These are phyloP conservation scores for Neelides folsomi DNA, from an alignment of 2,888 invertebrate genomes.

Conservation along the genomic window DNA sequence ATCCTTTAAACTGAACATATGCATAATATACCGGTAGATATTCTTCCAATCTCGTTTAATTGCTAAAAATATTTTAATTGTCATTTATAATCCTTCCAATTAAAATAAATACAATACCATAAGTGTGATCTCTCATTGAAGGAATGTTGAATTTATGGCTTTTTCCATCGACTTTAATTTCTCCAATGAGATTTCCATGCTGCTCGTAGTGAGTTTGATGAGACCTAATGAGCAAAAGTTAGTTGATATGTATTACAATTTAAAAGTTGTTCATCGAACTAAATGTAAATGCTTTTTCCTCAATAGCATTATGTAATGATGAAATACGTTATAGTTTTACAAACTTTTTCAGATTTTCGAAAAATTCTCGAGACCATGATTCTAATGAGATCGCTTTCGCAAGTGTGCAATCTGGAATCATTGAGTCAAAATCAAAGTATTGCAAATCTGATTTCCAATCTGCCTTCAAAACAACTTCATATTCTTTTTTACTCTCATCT, in stretches of 20 bases:
- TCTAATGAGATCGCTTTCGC: slow-evolving; percentile 62
- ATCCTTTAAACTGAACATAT: slow-evolving; percentile 59
- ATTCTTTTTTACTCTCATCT: slow-evolving; percentile 39
- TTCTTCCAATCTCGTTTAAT: slow-evolving; percentile 57
- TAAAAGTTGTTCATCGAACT: background rate
- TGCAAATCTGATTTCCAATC: slow-evolving; percentile 44
- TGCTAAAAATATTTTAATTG: slow-evolving; percentile 44
- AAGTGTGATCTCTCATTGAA: slow-evolving; percentile 67
- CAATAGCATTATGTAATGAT: too few relatives aligned
- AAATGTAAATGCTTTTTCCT: background rate
- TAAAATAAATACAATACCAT: slow-evolving; percentile 42
- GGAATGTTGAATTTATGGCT: slow-evolving; percentile 44
- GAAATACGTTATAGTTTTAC: too few relatives aligned
- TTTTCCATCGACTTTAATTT: slow-evolving; percentile 44
- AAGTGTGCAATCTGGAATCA: slow-evolving; percentile 51
- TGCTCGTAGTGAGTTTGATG: slow-evolving; percentile 77
- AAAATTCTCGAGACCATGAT: slow-evolving; percentile 57
- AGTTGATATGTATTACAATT: background rate
- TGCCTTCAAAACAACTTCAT: slow-evolving; percentile 49
- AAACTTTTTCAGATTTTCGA: slow-evolving; percentile 46
- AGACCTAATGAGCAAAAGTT: slow-evolving; percentile 42
- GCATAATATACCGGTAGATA: slow-evolving; percentile 64
- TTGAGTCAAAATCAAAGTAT: slow-evolving; percentile 60
- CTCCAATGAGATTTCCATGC: slow-evolving; percentile 53
- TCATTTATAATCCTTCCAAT: too few relatives aligned